Base-by-base conservation (phyloP, 2,797 vertebrate genomes). In the Ptychobarbus kaznakovi region DNA sequence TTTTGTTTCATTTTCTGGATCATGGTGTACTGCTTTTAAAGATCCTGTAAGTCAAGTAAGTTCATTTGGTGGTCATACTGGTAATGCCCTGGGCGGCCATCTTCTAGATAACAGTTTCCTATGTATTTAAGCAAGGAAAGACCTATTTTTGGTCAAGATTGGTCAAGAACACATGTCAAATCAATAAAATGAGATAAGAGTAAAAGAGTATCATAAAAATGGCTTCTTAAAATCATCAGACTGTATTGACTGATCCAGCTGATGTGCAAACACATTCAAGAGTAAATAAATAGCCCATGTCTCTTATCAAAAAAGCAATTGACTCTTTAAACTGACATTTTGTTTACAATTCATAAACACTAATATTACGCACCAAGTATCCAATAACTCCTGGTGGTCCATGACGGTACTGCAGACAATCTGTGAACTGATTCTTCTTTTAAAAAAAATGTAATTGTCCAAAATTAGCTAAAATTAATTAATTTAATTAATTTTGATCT, bases 1-100 rank as follows among this genome's bases (percentile, higher is more conserved):
- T 11, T 75, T 78, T 74, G 61, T 68, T 80, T 76, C 20, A 66
- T 82, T 44, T 74, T 80, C 44, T 75, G 25, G 58, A 38, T 49
- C 28, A 61, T 46, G n/a, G 61, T 86, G 58, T 69, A 28, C 70
- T 81, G 42, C 9, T 73, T 82, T 82, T 44, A 40, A 70, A 70
- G 28, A 25, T 56, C 68, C 8, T 16, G 6, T 49, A 35, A 22
- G 42, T 6, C 40, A 83, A 22, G 68, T 51, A 74, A 15, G 51
- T 51, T 68, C 18, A 68, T 32, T 35, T 68, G 25, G 61, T 20
- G 40, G 61, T 18, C 78, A 68, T 80, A 46, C 20, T 80, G 16
- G 42, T 68, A 65, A 80, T 66, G 25, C 61, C 42, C 20, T 6
- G 4, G 40, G 18, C 25, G 22, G 25, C 3, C 42, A 66, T 46